Base-by-base conservation (phyloP, 2,888 invertebrate species). In the Colostygia pectinataria region DNA sequence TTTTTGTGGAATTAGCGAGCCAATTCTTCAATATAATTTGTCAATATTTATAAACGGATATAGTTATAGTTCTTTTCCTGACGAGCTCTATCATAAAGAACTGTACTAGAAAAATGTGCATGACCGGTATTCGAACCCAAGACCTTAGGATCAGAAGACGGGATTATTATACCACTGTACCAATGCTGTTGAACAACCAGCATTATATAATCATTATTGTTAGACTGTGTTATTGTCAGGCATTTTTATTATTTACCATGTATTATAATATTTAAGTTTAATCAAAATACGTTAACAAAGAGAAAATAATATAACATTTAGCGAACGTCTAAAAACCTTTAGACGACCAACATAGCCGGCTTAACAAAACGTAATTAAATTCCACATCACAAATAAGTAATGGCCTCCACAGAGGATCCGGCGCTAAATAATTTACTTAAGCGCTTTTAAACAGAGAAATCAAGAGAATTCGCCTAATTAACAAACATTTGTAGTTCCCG, bases 381-480 rank as follows among this genome's bases (percentile, higher is more conserved):
- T 55, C 49, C 47, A 47, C 53, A 53, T 53, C 47, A 53, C 56
- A 44, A 56, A 53, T 52, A 52, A 46, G 18, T 46, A 52, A 52
- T 42, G 46, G 28, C 33, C 28, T 25, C 25, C 1, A 31, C 27
- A 25, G 24, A 38, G 42, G 14, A 44, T 51, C 51, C 41, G 32
- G 41, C 56, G 59, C 61, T 61, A 60, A 67, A 55, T 60, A 61
- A 67, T 61, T 59, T 59, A 57, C 47, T 53, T 53, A 55, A 57
- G 43, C 55, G 51, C 55, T 50, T 45, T 33, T 39, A 50, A 49
- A 42, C 41, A 42, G 41, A 40, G 46, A 46, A 52, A 46, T 52
- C 41, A 51, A 50, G 47, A 47, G 50, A 47, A 55, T 54, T 46
- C 43, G 37, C 47, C 43, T 55, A 55, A 55, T 55, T 55, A 55